phyloP scores from a whole-genome alignment of 1,140 invertebrate genomes.

The Ceratitis capitata region DNA sequence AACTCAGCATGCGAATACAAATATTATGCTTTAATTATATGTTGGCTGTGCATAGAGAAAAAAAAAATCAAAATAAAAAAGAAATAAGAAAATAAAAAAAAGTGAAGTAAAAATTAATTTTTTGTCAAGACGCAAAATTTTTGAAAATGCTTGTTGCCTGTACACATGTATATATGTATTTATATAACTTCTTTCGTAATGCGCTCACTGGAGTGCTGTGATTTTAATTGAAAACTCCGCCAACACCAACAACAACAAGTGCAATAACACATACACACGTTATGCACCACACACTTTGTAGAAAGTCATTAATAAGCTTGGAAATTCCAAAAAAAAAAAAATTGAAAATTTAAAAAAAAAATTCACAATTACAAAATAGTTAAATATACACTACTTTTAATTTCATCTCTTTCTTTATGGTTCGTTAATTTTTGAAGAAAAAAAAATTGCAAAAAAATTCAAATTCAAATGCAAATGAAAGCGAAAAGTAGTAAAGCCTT shows the following conservation, averaged over 20 bases:
- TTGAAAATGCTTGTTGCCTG: neutral
- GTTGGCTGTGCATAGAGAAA: neutral
- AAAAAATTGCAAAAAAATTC: too few relatives aligned
- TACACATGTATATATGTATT: too few relatives aligned
- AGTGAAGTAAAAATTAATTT: neutral
- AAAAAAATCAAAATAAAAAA: neutral
- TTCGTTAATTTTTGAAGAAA: neutral
- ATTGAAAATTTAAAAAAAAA: neutral
- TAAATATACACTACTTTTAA: slow-evolving; percentile 34
- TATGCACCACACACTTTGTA: slow-evolving; percentile 14
- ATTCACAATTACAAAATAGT: slow-evolving; percentile 5
- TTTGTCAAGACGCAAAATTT: too few relatives aligned
- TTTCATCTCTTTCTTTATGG: neutral
- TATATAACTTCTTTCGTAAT: neutral
- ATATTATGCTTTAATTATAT: slow-evolving; percentile 11
- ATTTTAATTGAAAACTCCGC: slow-evolving; percentile 6
- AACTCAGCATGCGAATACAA: neutral
- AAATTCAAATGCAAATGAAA: slow-evolving; percentile 25
- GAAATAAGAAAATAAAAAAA: neutral
- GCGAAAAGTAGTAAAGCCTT: neutral
- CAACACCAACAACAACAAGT: neutral
- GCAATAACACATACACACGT: neutral
- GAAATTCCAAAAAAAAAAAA: neutral
- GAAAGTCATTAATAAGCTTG: slow-evolving; percentile 17
- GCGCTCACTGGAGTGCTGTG: neutral